Percentiles rank a stretch among this genome's conserved stretches.
Evolutionary conservation across 1,140 invertebrate species (phyloP).

Genomic region (Zaprionus vittiger): DNA sequence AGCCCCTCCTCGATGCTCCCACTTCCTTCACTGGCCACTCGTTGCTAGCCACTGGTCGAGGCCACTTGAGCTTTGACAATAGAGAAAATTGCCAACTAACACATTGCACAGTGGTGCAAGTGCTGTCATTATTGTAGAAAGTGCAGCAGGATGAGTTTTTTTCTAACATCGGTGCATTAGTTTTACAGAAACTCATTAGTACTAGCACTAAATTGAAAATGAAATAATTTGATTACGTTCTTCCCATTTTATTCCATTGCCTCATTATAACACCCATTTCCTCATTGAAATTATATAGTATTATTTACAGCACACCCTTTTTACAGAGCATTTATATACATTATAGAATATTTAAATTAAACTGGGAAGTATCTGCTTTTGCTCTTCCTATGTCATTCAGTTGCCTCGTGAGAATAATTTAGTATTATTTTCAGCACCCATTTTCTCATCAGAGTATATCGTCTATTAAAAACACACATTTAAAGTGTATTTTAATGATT

Average conservation of each 20-base stretch:
- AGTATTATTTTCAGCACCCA: too few species aligned
- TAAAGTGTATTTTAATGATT: too few species aligned
- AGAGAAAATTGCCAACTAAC: constrained; percentile 57
- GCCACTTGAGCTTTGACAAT: constrained; percentile 79
- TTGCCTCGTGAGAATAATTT: too few species aligned
- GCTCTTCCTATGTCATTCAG: too few species aligned
- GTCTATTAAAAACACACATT: too few species aligned
- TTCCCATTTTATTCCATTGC: neutral
- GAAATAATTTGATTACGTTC: neutral
- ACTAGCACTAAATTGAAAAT: neutral
- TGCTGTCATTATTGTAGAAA: neutral
- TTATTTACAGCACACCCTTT: neutral
- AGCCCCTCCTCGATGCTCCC: neutral
- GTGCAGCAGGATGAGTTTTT: neutral
- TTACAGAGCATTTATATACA: neutral
- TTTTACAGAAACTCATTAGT: too few species aligned
- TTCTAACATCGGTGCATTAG: too few species aligned
- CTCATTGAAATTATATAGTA: too few species aligned
- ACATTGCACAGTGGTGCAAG: constrained; percentile 21
- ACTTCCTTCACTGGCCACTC: neutral
- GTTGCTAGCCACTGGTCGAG: constrained; percentile 30
- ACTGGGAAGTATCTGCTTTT: too few species aligned
- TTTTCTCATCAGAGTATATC: too few species aligned
- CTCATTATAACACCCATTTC: too few species aligned
- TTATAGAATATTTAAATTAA: too few species aligned